These are phyloP conservation scores for Apodemia duryi DNA, from an alignment of 2,888 invertebrate genomes.

Conservation along the genomic window DNA sequence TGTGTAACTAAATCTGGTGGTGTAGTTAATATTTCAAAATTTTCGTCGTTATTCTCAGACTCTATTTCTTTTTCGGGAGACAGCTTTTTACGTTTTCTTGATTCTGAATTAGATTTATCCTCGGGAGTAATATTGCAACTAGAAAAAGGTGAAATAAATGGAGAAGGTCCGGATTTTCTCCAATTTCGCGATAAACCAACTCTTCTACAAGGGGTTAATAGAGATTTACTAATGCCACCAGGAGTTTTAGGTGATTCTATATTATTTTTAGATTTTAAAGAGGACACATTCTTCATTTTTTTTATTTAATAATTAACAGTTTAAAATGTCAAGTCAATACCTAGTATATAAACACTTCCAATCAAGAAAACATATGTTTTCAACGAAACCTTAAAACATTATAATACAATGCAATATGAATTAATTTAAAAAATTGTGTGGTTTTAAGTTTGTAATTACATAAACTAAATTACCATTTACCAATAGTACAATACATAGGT, in stretches of 20 bases:
- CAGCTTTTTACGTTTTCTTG: slow-evolving; percentile 45
- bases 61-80: slow-evolving; percentile 33
- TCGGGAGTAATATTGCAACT: slow-evolving; percentile 33
- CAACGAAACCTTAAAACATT: not conserved
- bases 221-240: slow-evolving; percentile 71
- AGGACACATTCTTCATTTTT: slow-evolving; percentile 49
- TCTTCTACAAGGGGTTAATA: slow-evolving; percentile 75
- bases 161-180: slow-evolving; percentile 55
- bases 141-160: slow-evolving; percentile 60
- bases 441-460: too few relatives aligned
- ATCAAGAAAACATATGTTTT: not conserved
- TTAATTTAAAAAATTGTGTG: not conserved
- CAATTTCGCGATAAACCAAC: slow-evolving; percentile 73
- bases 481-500: too few relatives aligned
- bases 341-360: not conserved
- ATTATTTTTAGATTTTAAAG: slow-evolving; percentile 41
- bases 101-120: slow-evolving; percentile 3
- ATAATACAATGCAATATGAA: not conserved
- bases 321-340: not conserved
- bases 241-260: slow-evolving; percentile 65
- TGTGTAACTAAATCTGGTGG: slow-evolving; percentile 12
- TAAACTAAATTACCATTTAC: too few relatives aligned
- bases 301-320: not conserved
- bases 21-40: slow-evolving; percentile 21
- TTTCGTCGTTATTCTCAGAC: slow-evolving; percentile 19